These are phyloP conservation scores for Drosophila takahashii DNA, from an alignment of 1,140 invertebrate genomes.

Conservation along the genomic window DNA sequence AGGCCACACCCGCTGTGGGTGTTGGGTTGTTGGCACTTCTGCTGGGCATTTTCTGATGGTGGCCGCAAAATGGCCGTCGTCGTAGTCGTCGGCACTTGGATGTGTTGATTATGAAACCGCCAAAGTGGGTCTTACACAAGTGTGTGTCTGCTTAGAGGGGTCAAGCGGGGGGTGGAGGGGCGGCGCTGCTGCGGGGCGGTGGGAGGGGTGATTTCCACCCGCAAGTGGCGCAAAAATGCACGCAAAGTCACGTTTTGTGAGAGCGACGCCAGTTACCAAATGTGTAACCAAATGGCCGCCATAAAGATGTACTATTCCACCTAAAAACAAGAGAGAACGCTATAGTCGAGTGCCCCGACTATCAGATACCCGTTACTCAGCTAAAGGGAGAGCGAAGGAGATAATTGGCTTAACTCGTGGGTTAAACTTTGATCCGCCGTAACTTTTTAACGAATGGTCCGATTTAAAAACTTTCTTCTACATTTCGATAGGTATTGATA, in stretches of 20 bases:
- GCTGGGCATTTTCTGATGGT: slow-evolving; percentile 53
- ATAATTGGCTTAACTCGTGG: too few species aligned
- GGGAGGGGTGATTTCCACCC: slow-evolving; percentile 19
- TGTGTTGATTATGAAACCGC: slow-evolving; percentile 68
- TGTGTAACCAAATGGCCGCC: slow-evolving; percentile 65
- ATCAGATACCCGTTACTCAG: too few species aligned
- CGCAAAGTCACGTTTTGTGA: slow-evolving; percentile 72
- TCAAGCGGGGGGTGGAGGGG: not conserved
- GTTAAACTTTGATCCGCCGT: too few species aligned
- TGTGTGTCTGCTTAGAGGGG: slow-evolving; percentile 32
- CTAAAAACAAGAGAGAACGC: too few species aligned
- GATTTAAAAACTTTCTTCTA: too few species aligned
- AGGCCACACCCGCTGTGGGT: slow-evolving; percentile 11
- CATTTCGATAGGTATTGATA: too few species aligned
- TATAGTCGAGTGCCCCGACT: too few species aligned
- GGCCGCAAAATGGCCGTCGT: slow-evolving; percentile 67
- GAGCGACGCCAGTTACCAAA: slow-evolving; percentile 52
- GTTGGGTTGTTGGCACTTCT: slow-evolving; percentile 33
- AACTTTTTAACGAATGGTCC: too few species aligned
- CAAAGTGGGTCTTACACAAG: slow-evolving; percentile 68
- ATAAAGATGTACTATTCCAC: slow-evolving; percentile 56
- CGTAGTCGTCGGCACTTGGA: slow-evolving; percentile 20
- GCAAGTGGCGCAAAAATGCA: slow-evolving; percentile 67
- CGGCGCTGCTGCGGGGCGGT: not conserved
- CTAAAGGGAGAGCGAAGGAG: too few species aligned